Evolutionary conservation across 2,888 invertebrate genomes (phyloP).

Genomic region (Temnothorax ravouxi): DNA sequence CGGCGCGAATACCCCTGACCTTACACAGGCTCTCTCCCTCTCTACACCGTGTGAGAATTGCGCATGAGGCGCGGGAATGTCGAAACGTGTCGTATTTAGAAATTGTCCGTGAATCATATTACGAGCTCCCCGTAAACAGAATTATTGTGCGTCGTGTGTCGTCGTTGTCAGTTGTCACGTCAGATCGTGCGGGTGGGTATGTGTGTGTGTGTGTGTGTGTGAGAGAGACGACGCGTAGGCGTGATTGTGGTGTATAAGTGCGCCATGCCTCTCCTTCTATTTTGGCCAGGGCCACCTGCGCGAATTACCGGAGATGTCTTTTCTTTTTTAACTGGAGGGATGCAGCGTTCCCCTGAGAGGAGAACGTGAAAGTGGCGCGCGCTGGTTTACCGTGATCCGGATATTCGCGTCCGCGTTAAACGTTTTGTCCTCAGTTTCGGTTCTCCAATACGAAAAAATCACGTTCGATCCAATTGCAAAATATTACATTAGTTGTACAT

Average conservation of each 20-base stretch:
- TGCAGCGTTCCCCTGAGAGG: neutral
- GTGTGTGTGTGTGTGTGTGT: neutral
- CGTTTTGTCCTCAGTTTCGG: neutral
- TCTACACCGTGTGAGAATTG: conserved; percentile 73
- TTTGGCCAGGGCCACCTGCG: conserved; percentile 53
- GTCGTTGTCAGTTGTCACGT: neutral
- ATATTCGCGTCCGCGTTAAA: neutral
- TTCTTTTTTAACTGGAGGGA: neutral
- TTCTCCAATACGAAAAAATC: neutral
- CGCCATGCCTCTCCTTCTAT: conserved; percentile 45
- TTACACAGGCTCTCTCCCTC: conserved; percentile 76
- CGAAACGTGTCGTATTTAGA: conserved; percentile 82
- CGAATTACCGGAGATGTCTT: conserved; percentile 13
- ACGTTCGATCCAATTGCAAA: neutral
- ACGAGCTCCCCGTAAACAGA: conserved; percentile 73
- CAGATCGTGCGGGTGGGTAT: neutral
- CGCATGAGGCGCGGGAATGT: conserved; percentile 81
- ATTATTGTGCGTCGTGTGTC: conserved; percentile 59
- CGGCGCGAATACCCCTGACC: conserved; percentile 83
- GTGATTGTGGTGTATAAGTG: conserved; percentile 44
- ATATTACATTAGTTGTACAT: neutral
- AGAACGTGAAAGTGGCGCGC: neutral
- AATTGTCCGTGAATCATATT: conserved; percentile 80
- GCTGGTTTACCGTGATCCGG: neutral
- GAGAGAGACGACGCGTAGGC: conserved; percentile 26